Evolutionary conservation across 1,140 invertebrate genomes (phyloP).

Genomic region (Apocrypta bakeri): DNA sequence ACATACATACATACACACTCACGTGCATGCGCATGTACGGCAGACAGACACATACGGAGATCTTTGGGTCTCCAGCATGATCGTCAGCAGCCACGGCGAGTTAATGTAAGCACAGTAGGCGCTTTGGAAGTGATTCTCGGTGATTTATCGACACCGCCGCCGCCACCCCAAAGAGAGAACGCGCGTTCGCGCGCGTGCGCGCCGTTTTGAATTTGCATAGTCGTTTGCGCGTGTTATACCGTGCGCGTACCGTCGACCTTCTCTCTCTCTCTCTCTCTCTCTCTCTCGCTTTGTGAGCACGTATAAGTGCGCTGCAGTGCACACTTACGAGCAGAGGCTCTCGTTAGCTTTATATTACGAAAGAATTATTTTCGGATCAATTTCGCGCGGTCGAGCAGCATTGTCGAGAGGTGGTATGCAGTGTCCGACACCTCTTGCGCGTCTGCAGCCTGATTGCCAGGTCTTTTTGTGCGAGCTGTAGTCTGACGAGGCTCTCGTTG

Average conservation of each 20-base stretch:
- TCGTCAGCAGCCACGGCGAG: slow-evolving; percentile 51
- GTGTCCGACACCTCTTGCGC: no score
- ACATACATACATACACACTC: not conserved
- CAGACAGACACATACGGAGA: not conserved
- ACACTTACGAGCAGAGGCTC: not conserved
- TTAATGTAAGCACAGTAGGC: slow-evolving; percentile 59
- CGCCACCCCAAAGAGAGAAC: slow-evolving; percentile 56
- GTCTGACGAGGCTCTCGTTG: no score
- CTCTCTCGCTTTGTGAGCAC: not conserved
- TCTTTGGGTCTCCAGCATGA: slow-evolving; percentile 59
- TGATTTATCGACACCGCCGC: slow-evolving; percentile 62
- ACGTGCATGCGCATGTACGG: no score
- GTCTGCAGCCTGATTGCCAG: no score
- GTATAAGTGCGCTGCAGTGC: not conserved
- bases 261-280: slow-evolving; percentile 11
- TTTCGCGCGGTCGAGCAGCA: not conserved
- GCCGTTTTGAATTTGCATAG: slow-evolving; percentile 47
- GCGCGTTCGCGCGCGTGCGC: not conserved
- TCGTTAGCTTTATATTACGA: slow-evolving; percentile 33
- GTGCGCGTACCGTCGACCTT: not conserved
- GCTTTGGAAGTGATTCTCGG: slow-evolving; percentile 62
- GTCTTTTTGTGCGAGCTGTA: no score
- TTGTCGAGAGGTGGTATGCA: not conserved
- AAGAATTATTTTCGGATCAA: slow-evolving; percentile 43
- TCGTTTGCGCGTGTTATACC: slow-evolving; percentile 45